Evolutionary conservation across 2,113 vertebrate genomes (phyloP), one percentile per base, ranked within the genome.

Genomic region (Gorsachius goisagi): DNA sequence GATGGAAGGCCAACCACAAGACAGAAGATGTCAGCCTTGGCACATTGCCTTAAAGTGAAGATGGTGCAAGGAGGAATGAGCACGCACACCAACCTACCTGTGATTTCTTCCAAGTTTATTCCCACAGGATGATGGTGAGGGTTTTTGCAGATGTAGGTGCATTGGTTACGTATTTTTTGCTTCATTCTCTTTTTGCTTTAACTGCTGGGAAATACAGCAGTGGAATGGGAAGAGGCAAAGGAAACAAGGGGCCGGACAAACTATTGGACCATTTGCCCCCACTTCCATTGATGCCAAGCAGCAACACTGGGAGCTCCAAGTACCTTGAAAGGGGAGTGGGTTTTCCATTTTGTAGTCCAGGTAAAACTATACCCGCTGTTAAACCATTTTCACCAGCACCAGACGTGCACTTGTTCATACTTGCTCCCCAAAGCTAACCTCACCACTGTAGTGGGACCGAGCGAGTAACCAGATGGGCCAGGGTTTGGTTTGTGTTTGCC

Each of bases 1-100:
- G 20, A 32, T 47, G 67, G 67, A 69, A 86, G 77, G 37, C 22
- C 59, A 74, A 24, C 9, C 55, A 47, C 45, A 24, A 35, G 52
- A 64, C 9, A 86, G 20, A 58, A 52, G 12, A 63, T 7, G 11
- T 83, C 49, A 83, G 39, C 50, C 30, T 21, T 14, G 11, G 44
- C 30, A 60, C 14, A 20, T 1, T 47, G 59, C 44, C 75, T 85
- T 56, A 22, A 82, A 44, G 53, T 13, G 26, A 91, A 35, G 74
- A 52, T 0, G 2, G 26, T 44, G n/a, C n/a, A 58, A 26, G 0
- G 3, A 76, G 55, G 52, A 63, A 72, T 5, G 28, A 52, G 17
- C 55, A 53, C 6, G 9, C 14, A 18, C 19, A 17, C 27, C 13
- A 56, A 66, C 12, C 8, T 32, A 49, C 1, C 2, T 11, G 18